A percentile compares a stretch with the other conserved stretches of the same genome.
phyloP scores from a whole-genome alignment of 2,888 invertebrate genomes.

The Colostygia pectinataria region DNA sequence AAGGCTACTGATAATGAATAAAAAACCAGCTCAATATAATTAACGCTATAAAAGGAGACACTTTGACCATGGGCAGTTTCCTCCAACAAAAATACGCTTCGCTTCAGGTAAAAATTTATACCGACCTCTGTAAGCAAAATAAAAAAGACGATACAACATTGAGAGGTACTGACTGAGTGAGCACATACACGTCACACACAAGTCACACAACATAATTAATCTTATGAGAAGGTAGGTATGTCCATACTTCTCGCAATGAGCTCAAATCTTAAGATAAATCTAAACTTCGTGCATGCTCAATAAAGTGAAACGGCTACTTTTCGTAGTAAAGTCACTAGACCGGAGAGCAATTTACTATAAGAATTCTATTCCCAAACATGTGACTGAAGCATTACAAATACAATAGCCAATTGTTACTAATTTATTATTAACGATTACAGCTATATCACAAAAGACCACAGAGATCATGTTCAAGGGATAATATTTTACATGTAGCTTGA shows the following conservation, averaged over 20 bases:
- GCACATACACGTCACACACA: conserved; percentile 19
- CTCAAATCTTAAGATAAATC: conserved; percentile 21
- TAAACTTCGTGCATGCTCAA: conserved; percentile 11
- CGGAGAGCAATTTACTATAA: conserved; percentile 28
- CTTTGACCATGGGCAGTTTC: conserved; percentile 9
- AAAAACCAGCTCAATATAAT: conserved; percentile 1
- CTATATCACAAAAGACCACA: conserved; percentile 1
- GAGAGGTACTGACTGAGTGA: conserved; percentile 21
- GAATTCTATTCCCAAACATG: conserved; percentile 11
- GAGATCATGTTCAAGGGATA: conserved; percentile 11
- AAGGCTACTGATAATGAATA: conserved; percentile 1
- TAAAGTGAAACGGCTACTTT: conserved; percentile 25
- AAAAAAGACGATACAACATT: conserved; percentile 18
- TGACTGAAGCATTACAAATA: neutral
- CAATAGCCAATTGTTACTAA: neutral
- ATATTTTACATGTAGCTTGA: conserved; percentile 4
- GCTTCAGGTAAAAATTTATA: conserved; percentile 17
- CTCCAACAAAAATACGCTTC: conserved; percentile 7
- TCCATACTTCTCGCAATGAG: conserved; percentile 19
- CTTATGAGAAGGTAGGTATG: no score
- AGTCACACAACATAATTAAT: no score
- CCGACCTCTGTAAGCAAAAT: conserved; percentile 8
- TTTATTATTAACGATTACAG: neutral
- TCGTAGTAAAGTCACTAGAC: conserved; percentile 34
- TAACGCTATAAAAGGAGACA: neutral